Conservation (phyloP, 1,140 invertebrate genomes). For the Dryas iulia region DNA sequence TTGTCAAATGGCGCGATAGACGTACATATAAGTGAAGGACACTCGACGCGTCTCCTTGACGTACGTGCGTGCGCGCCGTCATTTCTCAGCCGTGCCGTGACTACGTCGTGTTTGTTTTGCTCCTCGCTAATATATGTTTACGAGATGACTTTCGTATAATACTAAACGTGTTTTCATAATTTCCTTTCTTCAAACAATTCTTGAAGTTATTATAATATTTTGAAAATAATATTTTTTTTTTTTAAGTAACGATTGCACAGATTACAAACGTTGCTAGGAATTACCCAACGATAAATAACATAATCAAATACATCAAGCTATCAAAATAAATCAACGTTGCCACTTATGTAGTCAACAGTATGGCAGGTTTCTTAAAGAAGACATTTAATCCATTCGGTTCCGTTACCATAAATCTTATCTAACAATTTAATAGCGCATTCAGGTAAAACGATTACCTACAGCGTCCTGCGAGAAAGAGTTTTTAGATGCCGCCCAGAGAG, state of each 20-base stretch:
- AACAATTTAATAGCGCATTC: slow-evolving; percentile 26
- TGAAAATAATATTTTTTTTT: background rate
- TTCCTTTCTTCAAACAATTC: background rate
- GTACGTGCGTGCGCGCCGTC: slow-evolving; percentile 27
- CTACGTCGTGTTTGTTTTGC: slow-evolving; percentile 15
- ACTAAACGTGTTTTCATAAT: background rate
- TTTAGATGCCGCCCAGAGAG: slow-evolving; percentile 39
- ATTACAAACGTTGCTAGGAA: background rate
- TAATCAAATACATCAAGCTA: background rate
- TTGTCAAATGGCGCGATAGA: slow-evolving; percentile 16
- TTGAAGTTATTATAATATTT: background rate
- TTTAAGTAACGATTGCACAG: background rate
- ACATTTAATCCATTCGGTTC: slow-evolving; percentile 2
- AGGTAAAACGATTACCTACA: slow-evolving; percentile 28
- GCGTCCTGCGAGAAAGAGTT: slow-evolving; percentile 20
- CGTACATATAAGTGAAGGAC: slow-evolving; percentile 25
- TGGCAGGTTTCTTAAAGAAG: slow-evolving; percentile 5
- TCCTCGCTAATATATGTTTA: slow-evolving; percentile 26
- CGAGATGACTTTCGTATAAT: slow-evolving; percentile 8
- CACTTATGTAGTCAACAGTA: background rate
- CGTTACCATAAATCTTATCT: slow-evolving; percentile 13
- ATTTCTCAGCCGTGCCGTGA: slow-evolving; percentile 28
- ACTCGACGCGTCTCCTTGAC: slow-evolving; percentile 21
- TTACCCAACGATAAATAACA: background rate
- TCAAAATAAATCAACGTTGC: slow-evolving; percentile 1